Conservation (phyloP, 2,888 invertebrate genomes). For the Pseudanteris insignis region DNA sequence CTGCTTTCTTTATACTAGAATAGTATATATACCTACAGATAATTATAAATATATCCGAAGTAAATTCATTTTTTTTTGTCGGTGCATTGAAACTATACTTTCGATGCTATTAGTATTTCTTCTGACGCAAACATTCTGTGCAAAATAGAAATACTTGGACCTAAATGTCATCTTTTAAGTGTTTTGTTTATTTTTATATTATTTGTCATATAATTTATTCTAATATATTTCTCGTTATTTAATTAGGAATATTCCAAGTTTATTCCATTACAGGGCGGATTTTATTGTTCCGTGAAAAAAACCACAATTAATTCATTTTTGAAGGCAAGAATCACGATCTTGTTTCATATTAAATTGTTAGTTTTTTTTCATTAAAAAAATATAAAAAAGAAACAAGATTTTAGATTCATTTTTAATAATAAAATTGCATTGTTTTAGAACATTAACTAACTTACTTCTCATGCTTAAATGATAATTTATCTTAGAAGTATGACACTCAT, state of each 20-base stretch:
- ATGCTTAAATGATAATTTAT: too few relatives aligned
- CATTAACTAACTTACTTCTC: too few relatives aligned
- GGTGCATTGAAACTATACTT: slow-evolving; percentile 32
- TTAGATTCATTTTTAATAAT: slow-evolving; percentile 8
- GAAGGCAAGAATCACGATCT: slow-evolving; percentile 40
- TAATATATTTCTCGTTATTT: slow-evolving; percentile 47
- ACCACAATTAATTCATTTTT: slow-evolving; percentile 8
- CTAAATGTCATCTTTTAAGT: slow-evolving; percentile 31
- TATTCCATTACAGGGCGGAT: slow-evolving; percentile 55
- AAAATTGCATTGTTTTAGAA: too few relatives aligned
- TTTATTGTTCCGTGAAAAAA: slow-evolving; percentile 46
- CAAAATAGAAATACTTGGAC: slow-evolving; percentile 48
- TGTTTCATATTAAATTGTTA: slow-evolving; percentile 24
- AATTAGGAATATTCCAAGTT: slow-evolving; percentile 54
- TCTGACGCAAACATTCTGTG: slow-evolving; percentile 42
- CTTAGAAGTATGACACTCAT: too few relatives aligned
- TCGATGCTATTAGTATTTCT: slow-evolving; percentile 39
- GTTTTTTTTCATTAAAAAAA: too few relatives aligned
- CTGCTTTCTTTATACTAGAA: slow-evolving; percentile 20
- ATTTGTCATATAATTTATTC: slow-evolving; percentile 45
- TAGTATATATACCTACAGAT: slow-evolving; percentile 29
- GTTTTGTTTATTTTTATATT: slow-evolving; percentile 6
- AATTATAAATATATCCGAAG: slow-evolving; percentile 32
- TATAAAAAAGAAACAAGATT: slow-evolving; percentile 28
- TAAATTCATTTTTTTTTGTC: slow-evolving; percentile 24